Evolutionary conservation across 2,113 vertebrate species (phyloP), one percentile per base, ranked within the genome.

Genomic region (Micronisus gabar): DNA sequence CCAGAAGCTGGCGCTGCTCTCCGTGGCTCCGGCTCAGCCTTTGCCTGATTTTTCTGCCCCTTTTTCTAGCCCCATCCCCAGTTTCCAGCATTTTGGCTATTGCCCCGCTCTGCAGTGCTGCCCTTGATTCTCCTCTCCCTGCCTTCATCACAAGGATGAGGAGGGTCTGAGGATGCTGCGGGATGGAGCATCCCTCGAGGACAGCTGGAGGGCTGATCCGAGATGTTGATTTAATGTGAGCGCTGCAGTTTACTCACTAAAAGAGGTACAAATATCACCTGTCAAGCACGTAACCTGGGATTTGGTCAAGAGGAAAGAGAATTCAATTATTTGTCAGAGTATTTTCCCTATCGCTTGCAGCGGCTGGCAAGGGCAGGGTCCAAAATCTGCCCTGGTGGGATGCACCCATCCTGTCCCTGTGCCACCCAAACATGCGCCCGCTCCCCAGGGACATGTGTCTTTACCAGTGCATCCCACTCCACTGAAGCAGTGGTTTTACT

Each of bases 1-100:
- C 50, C 41, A 19, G 79, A 16, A 75, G 41, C 25, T 0, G 1
- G 13, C 50, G 5, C 41, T 12, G 56, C 61, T 61, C 15, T n/a
- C 74, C n/a, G 2, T 1, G 8, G 19, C 75, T 53, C 63, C 0
- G 1, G 2, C 38, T 85, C 4, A 0, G 30, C 47, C 15, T 15
- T 63, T 10, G 7, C 29, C 21, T 43, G 50, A 3, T 41, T 86
- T 76, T 52, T 56, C 52, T 43, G 40, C 9, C 30, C 26, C 26
- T 38, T 71, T 88, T 85, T 55, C n/a, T 13, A 41, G 8, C 15
- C 34, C 34, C 9, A 21, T 18, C 10, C n/a, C 6, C 43, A 36
- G 12, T 63, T 29, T 55, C 58, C 63, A 68, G 10, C 3, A 5
- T 40, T 88, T 75, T 55, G 47, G 27, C 32, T 40, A 0, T 18